A percentile compares a stretch with the other conserved stretches of the same genome.
Evolutionary conservation across 92 coral and sea anemone genomes (phyloP).

Genomic region (Parazoanthus darwini): DNA sequence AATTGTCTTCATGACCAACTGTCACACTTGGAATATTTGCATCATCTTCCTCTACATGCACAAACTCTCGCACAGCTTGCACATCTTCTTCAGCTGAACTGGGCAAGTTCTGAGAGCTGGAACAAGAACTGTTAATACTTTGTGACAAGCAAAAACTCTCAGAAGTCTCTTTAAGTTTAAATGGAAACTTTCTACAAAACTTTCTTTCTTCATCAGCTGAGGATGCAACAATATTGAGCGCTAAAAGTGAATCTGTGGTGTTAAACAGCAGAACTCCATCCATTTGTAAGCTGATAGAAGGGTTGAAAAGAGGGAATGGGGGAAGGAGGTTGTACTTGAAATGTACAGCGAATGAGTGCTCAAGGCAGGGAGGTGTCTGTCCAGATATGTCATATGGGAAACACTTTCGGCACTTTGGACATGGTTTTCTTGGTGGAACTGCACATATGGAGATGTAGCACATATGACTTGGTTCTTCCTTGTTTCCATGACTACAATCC

Average conservation of each 20-base stretch:
- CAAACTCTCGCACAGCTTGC: background rate
- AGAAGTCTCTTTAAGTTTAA: background rate
- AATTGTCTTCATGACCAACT: background rate
- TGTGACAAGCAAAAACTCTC: background rate
- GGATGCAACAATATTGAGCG: constrained; percentile 54
- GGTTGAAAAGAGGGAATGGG: constrained; percentile 83
- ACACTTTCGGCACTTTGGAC: constrained; percentile 46
- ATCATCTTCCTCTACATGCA: background rate
- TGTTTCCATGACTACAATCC: constrained; percentile 1
- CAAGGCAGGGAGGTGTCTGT: constrained; percentile 45
- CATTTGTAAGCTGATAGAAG: constrained; percentile 67
- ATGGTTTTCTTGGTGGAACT: constrained; percentile 63
- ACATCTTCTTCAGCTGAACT: background rate
- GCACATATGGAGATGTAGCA: constrained; percentile 86
- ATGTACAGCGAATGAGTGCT: constrained; percentile 73
- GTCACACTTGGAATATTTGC: background rate
- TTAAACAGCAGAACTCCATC: constrained; percentile 71
- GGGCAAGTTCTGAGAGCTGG: background rate
- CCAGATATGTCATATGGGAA: background rate
- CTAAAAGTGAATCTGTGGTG: constrained; percentile 81
- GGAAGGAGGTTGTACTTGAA: constrained; percentile 78
- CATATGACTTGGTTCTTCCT: constrained; percentile 64
- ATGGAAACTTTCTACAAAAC: background rate
- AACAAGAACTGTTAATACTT: background rate
- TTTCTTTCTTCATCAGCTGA: constrained; percentile 4